Percentiles rank a stretch among this genome's conserved stretches.
phyloP scores from a whole-genome alignment of 2,797 vertebrate genomes.

The Sebastes alutus region DNA sequence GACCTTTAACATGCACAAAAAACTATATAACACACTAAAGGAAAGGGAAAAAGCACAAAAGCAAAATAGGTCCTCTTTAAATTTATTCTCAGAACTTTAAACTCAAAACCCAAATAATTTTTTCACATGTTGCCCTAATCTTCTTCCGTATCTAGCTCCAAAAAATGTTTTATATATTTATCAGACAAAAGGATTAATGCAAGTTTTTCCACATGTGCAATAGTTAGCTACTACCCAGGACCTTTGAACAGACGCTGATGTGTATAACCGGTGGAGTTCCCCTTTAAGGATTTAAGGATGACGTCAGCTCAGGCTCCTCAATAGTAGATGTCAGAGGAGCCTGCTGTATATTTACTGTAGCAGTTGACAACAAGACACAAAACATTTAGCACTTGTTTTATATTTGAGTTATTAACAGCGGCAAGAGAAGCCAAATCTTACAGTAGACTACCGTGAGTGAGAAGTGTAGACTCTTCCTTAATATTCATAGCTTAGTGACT shows the following conservation, averaged over 20 bases:
- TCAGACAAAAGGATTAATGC: not conserved
- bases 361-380: not conserved
- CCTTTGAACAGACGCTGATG: not conserved
- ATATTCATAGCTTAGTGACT: not conserved
- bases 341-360: not conserved
- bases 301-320: not conserved
- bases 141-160: not conserved
- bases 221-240: not conserved
- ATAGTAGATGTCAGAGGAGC: not conserved
- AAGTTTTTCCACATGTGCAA: not conserved
- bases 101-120: not conserved
- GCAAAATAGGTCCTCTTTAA: no score
- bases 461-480: not conserved
- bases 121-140: not conserved
- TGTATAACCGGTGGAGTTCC: no score
- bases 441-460: not conserved
- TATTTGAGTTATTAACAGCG: not conserved
- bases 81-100: not conserved
- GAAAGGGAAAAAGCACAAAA: no score
- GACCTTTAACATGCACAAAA: no score
- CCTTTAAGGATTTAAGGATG: not conserved
- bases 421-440: not conserved
- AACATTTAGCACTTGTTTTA: constrained; percentile 10
- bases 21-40: no score
- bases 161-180: not conserved